A percentile compares a stretch with the other conserved stretches of the same genome.
These are phyloP conservation scores for Drosophila melanosoma DNA, from an alignment of 2,888 invertebrate genomes.

Conservation along the genomic window DNA sequence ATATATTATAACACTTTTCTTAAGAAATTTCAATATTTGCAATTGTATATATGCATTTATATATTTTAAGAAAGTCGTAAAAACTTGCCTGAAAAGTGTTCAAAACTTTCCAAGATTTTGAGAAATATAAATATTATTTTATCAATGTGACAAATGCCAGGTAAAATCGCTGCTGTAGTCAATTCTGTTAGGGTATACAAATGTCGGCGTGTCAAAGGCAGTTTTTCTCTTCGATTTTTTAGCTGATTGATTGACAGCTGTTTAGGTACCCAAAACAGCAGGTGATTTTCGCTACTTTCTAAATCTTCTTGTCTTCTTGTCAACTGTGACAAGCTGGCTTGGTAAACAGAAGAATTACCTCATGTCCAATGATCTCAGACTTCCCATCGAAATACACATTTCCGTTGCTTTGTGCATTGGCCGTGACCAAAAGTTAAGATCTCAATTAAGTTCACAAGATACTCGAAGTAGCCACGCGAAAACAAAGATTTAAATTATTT, in stretches of 20 bases:
- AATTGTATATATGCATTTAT: no score
- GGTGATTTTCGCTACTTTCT: not conserved
- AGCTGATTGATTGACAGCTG: not conserved
- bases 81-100: no score
- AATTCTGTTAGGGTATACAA: not conserved
- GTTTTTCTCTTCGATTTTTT: not conserved
- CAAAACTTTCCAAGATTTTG: not conserved
- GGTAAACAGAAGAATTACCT: constrained; percentile 11
- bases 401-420: constrained; percentile 39
- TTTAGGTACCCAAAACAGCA: no score
- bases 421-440: constrained; percentile 51
- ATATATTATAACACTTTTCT: no score
- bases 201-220: not conserved
- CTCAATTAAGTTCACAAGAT: not conserved
- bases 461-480: not conserved
- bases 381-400: constrained; percentile 25
- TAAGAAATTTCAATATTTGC: no score
- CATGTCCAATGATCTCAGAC: constrained; percentile 65
- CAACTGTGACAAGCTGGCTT: not conserved
- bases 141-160: not conserved
- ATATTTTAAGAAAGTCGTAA: no score
- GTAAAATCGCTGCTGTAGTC: not conserved
- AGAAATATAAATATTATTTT: not conserved
- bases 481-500: not conserved
- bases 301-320: not conserved